Conservation (phyloP, 2,113 vertebrate genomes). For the Hypomesus transpacificus region DNA sequence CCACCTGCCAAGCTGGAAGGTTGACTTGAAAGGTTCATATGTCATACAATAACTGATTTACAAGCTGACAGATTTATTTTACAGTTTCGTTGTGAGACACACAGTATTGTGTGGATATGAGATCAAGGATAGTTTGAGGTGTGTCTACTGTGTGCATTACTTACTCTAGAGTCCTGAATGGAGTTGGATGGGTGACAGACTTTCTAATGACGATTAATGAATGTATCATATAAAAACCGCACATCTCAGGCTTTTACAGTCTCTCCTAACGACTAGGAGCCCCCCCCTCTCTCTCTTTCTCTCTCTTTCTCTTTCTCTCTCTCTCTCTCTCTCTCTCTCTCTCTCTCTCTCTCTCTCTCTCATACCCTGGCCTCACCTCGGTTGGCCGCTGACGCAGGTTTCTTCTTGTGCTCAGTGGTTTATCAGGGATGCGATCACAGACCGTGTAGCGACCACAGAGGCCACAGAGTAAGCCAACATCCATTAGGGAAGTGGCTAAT, state of each 20-base stretch:
- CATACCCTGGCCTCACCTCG: neutral
- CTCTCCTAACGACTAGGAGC: neutral
- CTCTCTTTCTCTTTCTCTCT: slow-evolving; percentile 6
- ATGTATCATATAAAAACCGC: slow-evolving; percentile 1
- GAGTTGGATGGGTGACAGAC: neutral
- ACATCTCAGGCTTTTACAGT: slow-evolving; percentile 1
- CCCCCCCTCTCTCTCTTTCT: neutral
- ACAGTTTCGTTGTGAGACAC: neutral
- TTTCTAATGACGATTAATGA: slow-evolving; percentile 36
- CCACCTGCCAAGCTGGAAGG: neutral
- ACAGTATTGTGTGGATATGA: no score
- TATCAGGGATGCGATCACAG: slow-evolving; percentile 35
- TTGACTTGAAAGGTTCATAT: no score
- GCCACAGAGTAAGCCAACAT: slow-evolving; percentile 4
- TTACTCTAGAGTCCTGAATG: neutral
- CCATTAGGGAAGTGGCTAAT: slow-evolving; percentile 27
- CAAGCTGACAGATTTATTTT: no score
- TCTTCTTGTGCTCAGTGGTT: neutral
- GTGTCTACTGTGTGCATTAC: no score
- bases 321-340: slow-evolving; percentile 4
- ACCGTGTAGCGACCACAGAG: slow-evolving; percentile 7
- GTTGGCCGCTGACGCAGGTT: neutral
- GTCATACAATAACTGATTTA: no score
- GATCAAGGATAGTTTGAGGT: no score
- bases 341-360: slow-evolving; percentile 12